Evolutionary conservation across 2,113 vertebrate species (phyloP).

Genomic region (Prinia subflava): DNA sequence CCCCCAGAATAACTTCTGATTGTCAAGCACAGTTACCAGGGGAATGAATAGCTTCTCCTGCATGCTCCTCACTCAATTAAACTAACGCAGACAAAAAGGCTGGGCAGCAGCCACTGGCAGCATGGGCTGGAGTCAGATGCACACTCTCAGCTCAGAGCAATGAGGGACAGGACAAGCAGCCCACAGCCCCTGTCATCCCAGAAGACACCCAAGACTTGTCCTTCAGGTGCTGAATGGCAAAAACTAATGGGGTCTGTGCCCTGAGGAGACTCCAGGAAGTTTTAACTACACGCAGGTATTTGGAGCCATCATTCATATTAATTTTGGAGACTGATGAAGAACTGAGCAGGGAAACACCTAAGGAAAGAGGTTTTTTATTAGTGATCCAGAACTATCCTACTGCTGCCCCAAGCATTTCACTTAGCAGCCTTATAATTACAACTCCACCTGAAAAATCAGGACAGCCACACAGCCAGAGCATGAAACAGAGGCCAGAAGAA

Average conservation of each 20-base stretch:
- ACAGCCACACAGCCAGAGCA: background rate
- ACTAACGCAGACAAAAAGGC: background rate
- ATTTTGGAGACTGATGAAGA: background rate
- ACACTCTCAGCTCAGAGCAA: background rate
- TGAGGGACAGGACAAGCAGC: background rate
- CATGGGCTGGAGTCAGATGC: accelerated
- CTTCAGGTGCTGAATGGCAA: background rate
- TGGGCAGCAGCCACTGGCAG: background rate
- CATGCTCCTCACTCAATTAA: background rate
- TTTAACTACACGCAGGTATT: background rate
- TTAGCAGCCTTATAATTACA: background rate
- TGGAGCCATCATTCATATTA: background rate
- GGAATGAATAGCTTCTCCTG: background rate
- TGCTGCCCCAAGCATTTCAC: background rate
- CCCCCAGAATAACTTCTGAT: background rate
- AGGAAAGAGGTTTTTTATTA: background rate
- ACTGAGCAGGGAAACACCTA: background rate
- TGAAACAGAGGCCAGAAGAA: background rate
- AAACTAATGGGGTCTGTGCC: background rate
- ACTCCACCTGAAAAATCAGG: background rate
- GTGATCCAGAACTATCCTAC: background rate
- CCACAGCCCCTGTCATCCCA: background rate
- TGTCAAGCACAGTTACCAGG: background rate
- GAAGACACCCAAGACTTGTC: background rate
- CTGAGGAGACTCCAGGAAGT: background rate